Conservation (phyloP, 2,797 vertebrate genomes). For the Characodon lateralis region DNA sequence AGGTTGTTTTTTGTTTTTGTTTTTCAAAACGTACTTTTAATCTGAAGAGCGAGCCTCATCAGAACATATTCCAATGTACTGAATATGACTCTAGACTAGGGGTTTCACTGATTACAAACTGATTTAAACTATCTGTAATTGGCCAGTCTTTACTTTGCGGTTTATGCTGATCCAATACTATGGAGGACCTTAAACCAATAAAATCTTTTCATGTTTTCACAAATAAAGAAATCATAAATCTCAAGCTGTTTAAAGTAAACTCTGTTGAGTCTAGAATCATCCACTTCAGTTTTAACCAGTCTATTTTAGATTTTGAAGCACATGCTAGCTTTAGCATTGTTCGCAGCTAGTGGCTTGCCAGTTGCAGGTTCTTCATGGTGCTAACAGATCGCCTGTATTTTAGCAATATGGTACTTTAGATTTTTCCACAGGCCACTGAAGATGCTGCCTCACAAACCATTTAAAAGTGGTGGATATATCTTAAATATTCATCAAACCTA, state of each 20-base stretch:
- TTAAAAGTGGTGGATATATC: background rate
- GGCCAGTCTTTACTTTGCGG: no score
- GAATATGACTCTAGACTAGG: background rate
- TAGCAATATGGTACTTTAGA: no score
- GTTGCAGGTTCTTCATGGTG: no score
- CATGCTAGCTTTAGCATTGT: background rate
- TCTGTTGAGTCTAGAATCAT: background rate
- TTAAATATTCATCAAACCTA: background rate
- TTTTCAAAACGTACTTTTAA: background rate
- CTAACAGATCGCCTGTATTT: no score
- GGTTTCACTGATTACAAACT: background rate
- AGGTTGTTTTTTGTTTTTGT: background rate
- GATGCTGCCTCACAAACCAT: no score
- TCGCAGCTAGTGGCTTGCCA: background rate
- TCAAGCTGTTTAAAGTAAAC: background rate
- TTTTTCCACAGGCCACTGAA: no score
- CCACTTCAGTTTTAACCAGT: background rate
- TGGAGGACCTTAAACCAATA: no score
- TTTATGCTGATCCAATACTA: no score
- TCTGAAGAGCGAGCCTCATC: background rate
- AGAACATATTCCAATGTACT: background rate
- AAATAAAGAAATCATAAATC: no score
- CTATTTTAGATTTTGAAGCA: no score
- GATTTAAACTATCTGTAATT: background rate
- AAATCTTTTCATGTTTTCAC: no score